A percentile compares a stretch with the other conserved stretches of the same genome.
phyloP scores from a whole-genome alignment of 2,113 vertebrate species.

The Myanophis thanlyinensis region DNA sequence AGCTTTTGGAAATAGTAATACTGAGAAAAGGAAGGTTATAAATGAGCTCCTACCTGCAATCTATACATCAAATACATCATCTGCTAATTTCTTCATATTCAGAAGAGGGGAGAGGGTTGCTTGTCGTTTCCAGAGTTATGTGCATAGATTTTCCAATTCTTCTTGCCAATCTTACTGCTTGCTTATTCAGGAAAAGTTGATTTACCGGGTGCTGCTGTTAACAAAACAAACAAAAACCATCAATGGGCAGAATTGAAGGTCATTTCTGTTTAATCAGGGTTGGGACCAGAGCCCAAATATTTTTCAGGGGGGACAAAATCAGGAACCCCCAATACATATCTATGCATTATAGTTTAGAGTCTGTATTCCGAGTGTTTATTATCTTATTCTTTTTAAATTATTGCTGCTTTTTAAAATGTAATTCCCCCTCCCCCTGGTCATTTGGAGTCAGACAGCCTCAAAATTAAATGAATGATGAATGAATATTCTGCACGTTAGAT shows the following conservation, averaged over 20 bases:
- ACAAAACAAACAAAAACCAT: not conserved
- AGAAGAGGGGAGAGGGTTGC: not conserved
- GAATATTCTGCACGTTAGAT: not conserved
- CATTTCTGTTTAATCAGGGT: not conserved
- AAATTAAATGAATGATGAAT: not conserved
- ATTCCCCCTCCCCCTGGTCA: not conserved
- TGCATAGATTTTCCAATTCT: not conserved
- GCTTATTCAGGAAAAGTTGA: not conserved
- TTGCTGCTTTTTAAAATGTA: not conserved
- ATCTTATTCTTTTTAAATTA: not conserved
- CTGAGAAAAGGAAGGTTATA: conserved; percentile 3
- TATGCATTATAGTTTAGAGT: not conserved
- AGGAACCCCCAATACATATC: not conserved
- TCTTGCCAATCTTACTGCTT: conserved; percentile 32
- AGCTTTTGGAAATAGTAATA: not conserved
- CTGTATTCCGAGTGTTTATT: not conserved
- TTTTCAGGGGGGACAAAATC: not conserved
- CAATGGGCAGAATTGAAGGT: not conserved
- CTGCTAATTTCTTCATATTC: not conserved
- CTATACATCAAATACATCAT: not conserved
- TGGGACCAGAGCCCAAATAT: not conserved
- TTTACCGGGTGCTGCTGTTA: not conserved
- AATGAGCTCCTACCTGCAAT: conserved; percentile 7
- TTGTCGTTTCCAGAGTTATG: not conserved
- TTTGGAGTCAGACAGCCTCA: not conserved